Percentiles rank a stretch among this genome's conserved stretches.
Evolutionary conservation across 2,113 vertebrate genomes (phyloP).

Genomic region (Amazona vittata): DNA sequence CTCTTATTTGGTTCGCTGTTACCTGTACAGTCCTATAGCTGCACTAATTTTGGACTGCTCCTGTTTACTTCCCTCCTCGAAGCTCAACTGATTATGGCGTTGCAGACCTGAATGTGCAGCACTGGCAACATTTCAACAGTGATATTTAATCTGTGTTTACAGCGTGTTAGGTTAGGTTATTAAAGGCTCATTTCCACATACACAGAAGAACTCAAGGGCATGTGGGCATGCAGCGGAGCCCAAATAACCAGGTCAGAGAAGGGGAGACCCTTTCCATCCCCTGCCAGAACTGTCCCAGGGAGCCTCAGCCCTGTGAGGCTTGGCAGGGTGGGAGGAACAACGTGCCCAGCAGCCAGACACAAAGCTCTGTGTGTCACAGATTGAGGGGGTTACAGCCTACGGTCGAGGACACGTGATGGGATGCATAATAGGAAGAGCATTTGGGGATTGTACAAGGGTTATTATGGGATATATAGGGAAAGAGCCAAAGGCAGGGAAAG

Average conservation of each 20-base stretch:
- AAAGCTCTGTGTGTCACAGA: not conserved
- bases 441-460: not conserved
- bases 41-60: not conserved
- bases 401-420: fast-evolving
- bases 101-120: not conserved
- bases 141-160: not conserved
- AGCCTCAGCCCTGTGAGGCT: not conserved
- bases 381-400: not conserved
- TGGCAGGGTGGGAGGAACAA: not conserved
- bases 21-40: not conserved
- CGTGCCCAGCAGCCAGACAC: not conserved
- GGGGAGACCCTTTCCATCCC: not conserved
- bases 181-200: not conserved
- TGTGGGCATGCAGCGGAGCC: not conserved
- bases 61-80: not conserved
- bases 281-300: not conserved
- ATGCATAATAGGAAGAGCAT: not conserved
- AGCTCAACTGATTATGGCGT: not conserved
- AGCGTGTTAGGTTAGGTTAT: not conserved
- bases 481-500: not conserved
- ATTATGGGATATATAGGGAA: not conserved
- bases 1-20: not conserved
- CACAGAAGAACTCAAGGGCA: not conserved
- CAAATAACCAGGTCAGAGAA: not conserved
- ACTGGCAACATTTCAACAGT: not conserved